Evolutionary conservation across 2,113 vertebrate genomes (phyloP).

Genomic region (Cranoglanis bouderius): DNA sequence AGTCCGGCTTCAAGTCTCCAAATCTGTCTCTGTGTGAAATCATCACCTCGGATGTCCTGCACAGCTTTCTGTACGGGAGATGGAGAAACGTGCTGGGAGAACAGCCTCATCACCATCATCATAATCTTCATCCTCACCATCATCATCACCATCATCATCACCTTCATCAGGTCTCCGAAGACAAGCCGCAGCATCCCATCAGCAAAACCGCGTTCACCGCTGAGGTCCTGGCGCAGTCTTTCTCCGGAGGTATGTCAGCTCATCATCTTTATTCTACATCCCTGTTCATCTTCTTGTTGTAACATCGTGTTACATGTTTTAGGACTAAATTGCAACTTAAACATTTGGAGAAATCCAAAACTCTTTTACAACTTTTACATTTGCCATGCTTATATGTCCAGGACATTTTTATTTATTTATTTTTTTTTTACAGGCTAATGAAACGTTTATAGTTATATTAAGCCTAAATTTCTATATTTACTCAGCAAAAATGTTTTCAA

Average conservation of each 20-base stretch:
- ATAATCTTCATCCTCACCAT: constrained; percentile 53
- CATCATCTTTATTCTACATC: not conserved
- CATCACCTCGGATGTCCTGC: constrained; percentile 95
- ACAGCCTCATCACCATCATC: constrained; percentile 66
- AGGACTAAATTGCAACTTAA: not conserved
- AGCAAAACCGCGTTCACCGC: constrained; percentile 92
- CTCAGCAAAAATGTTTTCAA: not conserved
- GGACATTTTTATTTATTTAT: not conserved
- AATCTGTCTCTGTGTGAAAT: constrained; percentile 87
- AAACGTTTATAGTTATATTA: not conserved
- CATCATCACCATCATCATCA: constrained; percentile 78
- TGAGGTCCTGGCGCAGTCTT: constrained; percentile 94
- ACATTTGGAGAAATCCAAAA: not conserved
- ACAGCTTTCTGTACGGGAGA: constrained; percentile 95
- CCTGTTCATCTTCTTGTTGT: not conserved
- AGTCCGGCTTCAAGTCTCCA: constrained; percentile 85
- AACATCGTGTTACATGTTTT: not conserved
- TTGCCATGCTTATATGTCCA: not conserved
- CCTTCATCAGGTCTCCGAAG: constrained; percentile 80
- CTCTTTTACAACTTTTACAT: not conserved
- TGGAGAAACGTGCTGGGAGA: constrained; percentile 95
- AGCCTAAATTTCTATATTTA: not conserved
- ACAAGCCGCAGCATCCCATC: constrained; percentile 76
- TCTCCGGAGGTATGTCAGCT: constrained; percentile 83
- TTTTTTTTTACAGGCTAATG: not conserved